Base-by-base conservation (phyloP, 2,888 invertebrate species). In the Eupithecia inturbata region DNA sequence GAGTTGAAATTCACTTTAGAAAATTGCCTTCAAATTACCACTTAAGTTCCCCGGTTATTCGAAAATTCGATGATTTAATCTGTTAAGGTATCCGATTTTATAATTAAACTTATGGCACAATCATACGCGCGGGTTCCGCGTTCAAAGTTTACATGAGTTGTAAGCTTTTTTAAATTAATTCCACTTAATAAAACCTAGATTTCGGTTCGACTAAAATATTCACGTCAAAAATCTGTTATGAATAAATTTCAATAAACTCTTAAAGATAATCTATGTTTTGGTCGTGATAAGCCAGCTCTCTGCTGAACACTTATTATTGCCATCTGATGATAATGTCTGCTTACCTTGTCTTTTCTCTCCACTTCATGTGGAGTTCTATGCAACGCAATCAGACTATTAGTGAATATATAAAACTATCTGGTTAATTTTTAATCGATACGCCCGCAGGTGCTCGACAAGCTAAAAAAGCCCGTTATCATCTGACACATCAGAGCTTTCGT, bases 401-500 rank as follows among this genome's bases (percentile, higher is more conserved):
- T 14, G 3, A 62, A 28, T 28, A 3, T 45, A 16, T 19, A 28
- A 16, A 62, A 14, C 28, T 62, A 62, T 31, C 60, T 63, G 10
- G 33, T 33, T 22, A 39, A 39, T n/a, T 14, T 22, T 41, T 53
- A 49, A 36, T 39, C 12, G 66, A 71, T 39, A 72, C 69, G 67
- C 67, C 67, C n/a, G 75, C 75, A 75, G 75, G 75, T 75, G 75
- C 19, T 64, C 67, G 72, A 72, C 72, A 66, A 66, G 14, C 16
- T n/a, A 4, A 36, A 64, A 39, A 41, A 66, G 67, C 31, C 39
- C 31, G 53, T 68, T 80, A 80, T 83, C 82, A 77, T 72, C 74
- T 74, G 72, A 77, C 74, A 78, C 62, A 83, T 84, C 81, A 74
- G 80, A 75, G 74, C 53, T 53, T 78, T 81, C 78, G 74, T 49